Evolutionary conservation across 2,113 vertebrate species (phyloP), one percentile per base, ranked within the genome.

Genomic region (Anarrhichthys ocellatus): DNA sequence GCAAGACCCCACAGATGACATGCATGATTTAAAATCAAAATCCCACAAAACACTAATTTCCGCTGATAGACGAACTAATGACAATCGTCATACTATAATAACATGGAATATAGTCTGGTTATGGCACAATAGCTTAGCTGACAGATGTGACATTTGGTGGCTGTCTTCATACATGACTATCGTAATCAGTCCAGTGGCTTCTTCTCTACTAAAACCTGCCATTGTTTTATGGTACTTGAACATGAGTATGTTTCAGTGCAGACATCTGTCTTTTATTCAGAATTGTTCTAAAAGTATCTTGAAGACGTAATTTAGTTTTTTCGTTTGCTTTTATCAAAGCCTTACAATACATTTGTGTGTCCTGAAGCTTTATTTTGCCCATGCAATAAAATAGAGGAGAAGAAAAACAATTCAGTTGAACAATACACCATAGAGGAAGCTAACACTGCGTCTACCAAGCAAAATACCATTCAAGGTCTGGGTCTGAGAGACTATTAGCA

Each of bases 111-210:
- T 54, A 63, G 76, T 54, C 38, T 48, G 59, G 34, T 6, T 22
- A 5, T 72, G 38, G 29, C 17, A 36, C 5, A 46, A 20, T 29
- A 24, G 6, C 13, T 58, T 66, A 54, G 15, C 29, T 83, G 11
- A 42, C 66, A 78, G 34, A 59, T 80, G n/a, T 71, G 44, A 73
- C 58, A 86, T 81, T 84, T 62, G 52, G 46, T 59, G 6, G 27
- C 54, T 27, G 20, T 10, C 10, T 48, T 72, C 29, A 44, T 8
- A 67, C 13, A 66, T 73, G 15, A 38, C 27, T 54, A 56, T 58
- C 38, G 13, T 50, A 42, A 52, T 73, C 27, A 22, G 1, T 44
- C 58, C 4, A 32, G 24, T 32, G 59, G 44, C 36, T 20, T 22
- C 62, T 38, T 52, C n/a, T 65, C 44, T 27, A 8, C 6, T 32